These are phyloP conservation scores for Sylvia borin DNA, from an alignment of 2,797 vertebrate species.

Conservation along the genomic window DNA sequence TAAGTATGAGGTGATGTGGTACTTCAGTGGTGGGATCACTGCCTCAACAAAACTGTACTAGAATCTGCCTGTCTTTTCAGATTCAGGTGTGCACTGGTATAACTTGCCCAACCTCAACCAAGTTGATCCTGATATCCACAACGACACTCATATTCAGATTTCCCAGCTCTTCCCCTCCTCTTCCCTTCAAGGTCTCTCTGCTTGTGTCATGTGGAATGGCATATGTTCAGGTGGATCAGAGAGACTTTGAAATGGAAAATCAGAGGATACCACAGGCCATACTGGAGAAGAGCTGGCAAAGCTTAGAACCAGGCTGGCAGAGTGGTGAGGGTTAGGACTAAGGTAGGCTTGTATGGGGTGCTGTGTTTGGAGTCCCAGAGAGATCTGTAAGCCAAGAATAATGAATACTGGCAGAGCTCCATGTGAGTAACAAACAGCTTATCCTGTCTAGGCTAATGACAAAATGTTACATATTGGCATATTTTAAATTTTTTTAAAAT, in stretches of 20 bases:
- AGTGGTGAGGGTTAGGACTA: conserved; percentile 1
- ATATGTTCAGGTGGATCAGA: conserved; percentile 40
- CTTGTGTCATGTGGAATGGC: conserved; percentile 45
- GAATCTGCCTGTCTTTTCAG: conserved; percentile 43
- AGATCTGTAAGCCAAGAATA: conserved; percentile 42
- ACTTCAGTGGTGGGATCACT: not conserved
- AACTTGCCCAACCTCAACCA: conserved; percentile 17
- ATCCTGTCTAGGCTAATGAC: conserved; percentile 37
- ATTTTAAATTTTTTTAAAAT: not conserved
- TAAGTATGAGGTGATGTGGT: conserved; percentile 25
- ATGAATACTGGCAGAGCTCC: conserved; percentile 40
- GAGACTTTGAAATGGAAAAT: conserved; percentile 65
- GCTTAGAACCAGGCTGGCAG: not conserved
- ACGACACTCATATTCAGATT: conserved; percentile 13
- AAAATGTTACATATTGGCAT: conserved; percentile 41
- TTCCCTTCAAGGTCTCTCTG: conserved; percentile 28
- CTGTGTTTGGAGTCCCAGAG: not conserved
- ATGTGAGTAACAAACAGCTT: not conserved
- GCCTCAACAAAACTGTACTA: conserved; percentile 31
- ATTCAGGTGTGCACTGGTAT: conserved; percentile 31
- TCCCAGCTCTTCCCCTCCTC: not conserved
- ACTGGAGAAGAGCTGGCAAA: conserved; percentile 34
- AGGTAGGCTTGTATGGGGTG: not conserved
- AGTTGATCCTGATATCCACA: not conserved
- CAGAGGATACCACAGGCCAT: conserved; percentile 35